A percentile compares a stretch with the other conserved stretches of the same genome.
Conservation (phyloP, 2,113 vertebrate species). For the Semicossyphus pulcher region DNA sequence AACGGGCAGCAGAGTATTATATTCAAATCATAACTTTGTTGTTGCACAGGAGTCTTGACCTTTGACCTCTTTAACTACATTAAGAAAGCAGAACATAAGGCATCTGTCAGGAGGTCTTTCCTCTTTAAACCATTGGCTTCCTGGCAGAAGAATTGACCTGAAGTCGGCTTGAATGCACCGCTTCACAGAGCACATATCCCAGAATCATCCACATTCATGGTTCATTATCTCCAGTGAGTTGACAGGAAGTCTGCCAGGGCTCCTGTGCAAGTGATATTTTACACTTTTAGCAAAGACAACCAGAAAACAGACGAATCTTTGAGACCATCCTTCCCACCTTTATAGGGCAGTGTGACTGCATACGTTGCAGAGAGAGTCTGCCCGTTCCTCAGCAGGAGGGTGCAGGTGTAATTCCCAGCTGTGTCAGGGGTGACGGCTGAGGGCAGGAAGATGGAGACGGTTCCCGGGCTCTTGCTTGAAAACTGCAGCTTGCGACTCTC, state of each 20-base stretch:
- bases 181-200: constrained; percentile 42
- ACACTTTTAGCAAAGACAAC: constrained; percentile 13
- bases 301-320: constrained; percentile 20
- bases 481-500: constrained; percentile 1
- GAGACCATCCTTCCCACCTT: constrained; percentile 21
- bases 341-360: constrained; percentile 47
- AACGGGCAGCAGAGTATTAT: constrained; percentile 17
- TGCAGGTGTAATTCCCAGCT: constrained; percentile 82
- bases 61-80: constrained; percentile 41
- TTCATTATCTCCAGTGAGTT: constrained; percentile 51
- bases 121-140: constrained; percentile 17
- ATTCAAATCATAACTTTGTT: constrained; percentile 7
- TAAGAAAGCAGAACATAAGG: constrained; percentile 43
- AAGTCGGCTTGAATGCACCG: constrained; percentile 28
- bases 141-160: constrained; percentile 51
- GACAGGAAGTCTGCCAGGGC: constrained; percentile 33
- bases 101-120: constrained; percentile 41
- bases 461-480: constrained; percentile 32
- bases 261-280: constrained; percentile 2
- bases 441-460: constrained; percentile 45
- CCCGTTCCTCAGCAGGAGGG: constrained; percentile 69
- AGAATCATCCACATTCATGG: constrained; percentile 52
- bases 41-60: constrained; percentile 18
- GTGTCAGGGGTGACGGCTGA: constrained; percentile 68
- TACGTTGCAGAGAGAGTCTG: constrained; percentile 53